Evolutionary conservation across 2,113 vertebrate species (phyloP).

Genomic region (Poecilia latipinna): DNA sequence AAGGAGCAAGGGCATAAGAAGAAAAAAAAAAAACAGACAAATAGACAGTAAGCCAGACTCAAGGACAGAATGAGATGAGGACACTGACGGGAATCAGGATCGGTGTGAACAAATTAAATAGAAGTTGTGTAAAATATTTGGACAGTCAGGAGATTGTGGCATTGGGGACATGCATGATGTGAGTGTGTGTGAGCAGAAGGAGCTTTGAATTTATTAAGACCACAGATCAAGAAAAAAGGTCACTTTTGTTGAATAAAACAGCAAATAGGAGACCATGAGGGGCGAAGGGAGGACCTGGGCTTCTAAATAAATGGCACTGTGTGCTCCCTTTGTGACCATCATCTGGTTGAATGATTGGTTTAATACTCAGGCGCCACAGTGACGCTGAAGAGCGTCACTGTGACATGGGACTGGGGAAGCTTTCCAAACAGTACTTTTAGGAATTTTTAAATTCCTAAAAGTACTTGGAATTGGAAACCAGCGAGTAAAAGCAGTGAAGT

Average conservation of each 20-base stretch:
- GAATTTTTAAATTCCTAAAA: neutral
- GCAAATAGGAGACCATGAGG: neutral
- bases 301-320: neutral
- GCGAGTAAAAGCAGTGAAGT: neutral
- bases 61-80: constrained; percentile 38
- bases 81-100: neutral
- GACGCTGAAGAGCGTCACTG: too few species aligned
- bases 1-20: neutral
- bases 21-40: neutral
- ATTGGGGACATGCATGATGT: too few species aligned
- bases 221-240: neutral
- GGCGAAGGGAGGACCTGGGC: neutral
- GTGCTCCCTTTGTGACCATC: constrained; percentile 13
- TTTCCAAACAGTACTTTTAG: neutral
- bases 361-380: constrained; percentile 12
- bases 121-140: too few species aligned
- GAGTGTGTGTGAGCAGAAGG: too few species aligned
- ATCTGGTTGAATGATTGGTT: constrained; percentile 23
- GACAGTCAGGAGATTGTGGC: too few species aligned
- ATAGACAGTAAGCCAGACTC: too few species aligned
- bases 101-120: too few species aligned
- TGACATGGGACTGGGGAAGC: neutral
- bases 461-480: neutral
- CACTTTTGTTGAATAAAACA: neutral
- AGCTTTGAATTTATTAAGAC: neutral